Base-by-base conservation (phyloP, 2,888 invertebrate genomes). In the Ochropleura leucogaster region DNA sequence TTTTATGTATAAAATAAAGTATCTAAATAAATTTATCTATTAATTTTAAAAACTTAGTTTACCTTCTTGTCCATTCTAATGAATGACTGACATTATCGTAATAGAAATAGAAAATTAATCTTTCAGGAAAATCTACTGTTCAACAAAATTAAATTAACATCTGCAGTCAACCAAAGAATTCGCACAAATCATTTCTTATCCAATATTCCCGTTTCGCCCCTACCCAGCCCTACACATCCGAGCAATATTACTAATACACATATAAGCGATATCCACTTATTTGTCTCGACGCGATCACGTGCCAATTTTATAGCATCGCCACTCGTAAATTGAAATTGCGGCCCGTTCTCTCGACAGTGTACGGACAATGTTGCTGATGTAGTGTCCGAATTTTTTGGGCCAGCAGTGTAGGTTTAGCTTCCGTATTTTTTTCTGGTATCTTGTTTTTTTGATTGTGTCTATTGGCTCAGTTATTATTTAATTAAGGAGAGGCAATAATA, bases 241-340 rank as follows among this genome's bases (percentile, higher is more conserved):
- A 85, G 83, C 89, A 90, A 88, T 90, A 90, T 88, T 85, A 85
- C 90, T 91, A 91, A 92, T 92, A 93, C 92, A 93, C 89, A 91
- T 88, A 93, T 91, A 91, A 93, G 89, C 91, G 91, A 89, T 85
- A 85, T 90, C 92, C 91, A 92, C 91, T 94, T 95, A 95, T 95
- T 94, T 95, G 95, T 95, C 94, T 92, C 91, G 84, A 85, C 80
- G 90, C 90, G 93, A 93, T 94, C 96, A 96, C 96, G 96, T 95
- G 93, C 96, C 93, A 91, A 93, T 95, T 96, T 96, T 96, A 96
- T 96, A 91, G 96, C 94, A 89, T 91, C 88, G 90, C 88, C 90
- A 93, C 92, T 93, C 94, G 94, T 95, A 95, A 95, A 95, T 95
- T 95, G 95, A 96, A 94, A 95, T 95, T 93, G 95, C 93, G 90